Base-by-base conservation (phyloP, 2,113 vertebrate species). In the Anseranas semipalmata region DNA sequence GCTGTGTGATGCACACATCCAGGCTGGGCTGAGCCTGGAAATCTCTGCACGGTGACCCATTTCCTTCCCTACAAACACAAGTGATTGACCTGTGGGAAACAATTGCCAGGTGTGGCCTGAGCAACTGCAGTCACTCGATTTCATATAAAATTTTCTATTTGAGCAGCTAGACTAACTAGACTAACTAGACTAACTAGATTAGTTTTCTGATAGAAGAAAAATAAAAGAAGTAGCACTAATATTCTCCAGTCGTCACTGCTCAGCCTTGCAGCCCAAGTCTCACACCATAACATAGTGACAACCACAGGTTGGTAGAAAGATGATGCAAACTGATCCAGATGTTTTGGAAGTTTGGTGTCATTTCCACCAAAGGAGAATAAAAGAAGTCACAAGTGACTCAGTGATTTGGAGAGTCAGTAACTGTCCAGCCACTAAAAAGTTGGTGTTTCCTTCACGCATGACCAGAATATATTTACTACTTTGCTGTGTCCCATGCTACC, bases 31-130 rank as follows among this genome's bases (percentile, higher is more conserved):
- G 33, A 72, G 65, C 32, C 50, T 77, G 58, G 21, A 66, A 76
- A 66, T 41, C 30, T 58, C 30, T 63, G 1, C 3, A 2, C 12
- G 8, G 3, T 52, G 46, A 75, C 24, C 20, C 2, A 1, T 24
- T 65, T 84, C 33, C 25, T 87, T 25, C 35, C 20, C 41, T 83
- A 16, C 6, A 63, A 71, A 77, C 12, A 33, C 12, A 68, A 72
- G 3, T 37, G 68, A 48, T 33, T 85, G 45, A 46, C 32, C 20
- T 55, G 22, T 41, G 27, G 12, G 65, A 55, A 77, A 59, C 8
- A 90, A 45, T 73, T 58, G 4, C 9, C 12, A 62, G 25, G 17
- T 66, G 24, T 71, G 21, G 5, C 62, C 50, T 45, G 21, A 59
- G 14, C 8, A 37, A 33, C 15, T 56, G 25, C 3, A 3, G 7